These are phyloP conservation scores for Eupithecia tripunctaria DNA, from an alignment of 2,888 invertebrate species.

Conservation along the genomic window DNA sequence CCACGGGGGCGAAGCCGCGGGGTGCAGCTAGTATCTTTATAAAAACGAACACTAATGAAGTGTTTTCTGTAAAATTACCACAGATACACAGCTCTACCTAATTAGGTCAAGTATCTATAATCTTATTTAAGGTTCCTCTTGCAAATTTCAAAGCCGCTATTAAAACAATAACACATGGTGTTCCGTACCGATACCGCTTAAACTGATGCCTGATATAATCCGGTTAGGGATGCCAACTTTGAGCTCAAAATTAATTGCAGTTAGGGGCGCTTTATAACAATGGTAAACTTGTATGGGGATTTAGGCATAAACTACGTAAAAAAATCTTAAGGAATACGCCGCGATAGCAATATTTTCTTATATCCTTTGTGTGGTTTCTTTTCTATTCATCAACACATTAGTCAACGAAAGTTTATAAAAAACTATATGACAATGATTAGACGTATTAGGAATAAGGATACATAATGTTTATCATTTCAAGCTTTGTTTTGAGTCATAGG, in stretches of 20 bases:
- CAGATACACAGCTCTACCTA: neutral
- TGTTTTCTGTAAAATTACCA: neutral
- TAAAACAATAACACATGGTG: constrained; percentile 2
- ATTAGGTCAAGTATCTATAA: neutral
- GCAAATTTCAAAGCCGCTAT: neutral
- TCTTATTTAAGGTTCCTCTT: neutral
- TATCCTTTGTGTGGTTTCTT: no score
- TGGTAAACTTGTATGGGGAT: neutral
- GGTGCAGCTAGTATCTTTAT: no score
- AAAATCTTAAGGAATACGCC: neutral
- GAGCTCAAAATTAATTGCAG: neutral
- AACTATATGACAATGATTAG: neutral
- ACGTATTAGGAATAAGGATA: neutral
- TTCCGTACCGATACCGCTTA: neutral
- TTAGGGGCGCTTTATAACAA: neutral
- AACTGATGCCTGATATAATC: neutral
- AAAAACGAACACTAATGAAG: neutral
- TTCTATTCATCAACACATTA: neutral
- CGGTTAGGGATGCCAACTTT: neutral
- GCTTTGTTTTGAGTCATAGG: neutral
- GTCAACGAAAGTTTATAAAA: neutral
- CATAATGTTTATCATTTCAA: neutral
- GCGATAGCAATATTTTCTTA: neutral
- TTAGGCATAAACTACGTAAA: neutral
- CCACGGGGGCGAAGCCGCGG: no score